Evolutionary conservation across 1,140 invertebrate species (phyloP), one percentile per base, ranked within the genome.

Genomic region (Drosophila kepulauana): DNA sequence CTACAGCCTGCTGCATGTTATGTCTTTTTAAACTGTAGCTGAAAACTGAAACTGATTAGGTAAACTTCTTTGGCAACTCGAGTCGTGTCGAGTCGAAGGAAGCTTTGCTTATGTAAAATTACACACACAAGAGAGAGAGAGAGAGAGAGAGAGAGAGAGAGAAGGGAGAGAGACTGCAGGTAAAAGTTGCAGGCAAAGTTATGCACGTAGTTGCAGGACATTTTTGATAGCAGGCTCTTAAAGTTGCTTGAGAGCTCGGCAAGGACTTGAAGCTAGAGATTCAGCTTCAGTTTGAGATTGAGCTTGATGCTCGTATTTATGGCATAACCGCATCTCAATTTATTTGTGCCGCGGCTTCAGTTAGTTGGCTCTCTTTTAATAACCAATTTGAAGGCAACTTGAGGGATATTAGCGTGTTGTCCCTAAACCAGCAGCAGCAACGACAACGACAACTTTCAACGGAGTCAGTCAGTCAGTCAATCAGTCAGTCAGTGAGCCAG

Each of bases 361-460:
- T 52, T 64, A 86, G 82, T 79, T 79, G 78, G 81, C 82, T 81
- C 79, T 82, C 79, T 82, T 86, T 86, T 86, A 86, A 86, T 86
- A 86, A 86, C 71, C 82, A 86, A 86, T 86, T 86, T 86, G 68
- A 76, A 68, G 81, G 68, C 72, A 87, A 77, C 81, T 78, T 62
- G 52, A 79, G 43, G 58, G 77, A 73, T 79, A 79, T 79, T 79
- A 79, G 74, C 75, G 70, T 66, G 68, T 65, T 62, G 57, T 54
- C 46, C 58, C 41, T n/a, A 43, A 43, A n/a, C 41, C 41, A 43
- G 41, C 41, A 43, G 35, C 35, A 38, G 35, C 5, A 6, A 13
- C 41, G 13, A 43, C 11, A 38, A 10, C 5, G n/a, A 13, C 41
- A 43, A 43, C 11, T 43, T 43, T 43, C 41, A 10, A 38, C 35